Evolutionary conservation across 2,888 invertebrate genomes (phyloP).

Genomic region (Andrena fulva): DNA sequence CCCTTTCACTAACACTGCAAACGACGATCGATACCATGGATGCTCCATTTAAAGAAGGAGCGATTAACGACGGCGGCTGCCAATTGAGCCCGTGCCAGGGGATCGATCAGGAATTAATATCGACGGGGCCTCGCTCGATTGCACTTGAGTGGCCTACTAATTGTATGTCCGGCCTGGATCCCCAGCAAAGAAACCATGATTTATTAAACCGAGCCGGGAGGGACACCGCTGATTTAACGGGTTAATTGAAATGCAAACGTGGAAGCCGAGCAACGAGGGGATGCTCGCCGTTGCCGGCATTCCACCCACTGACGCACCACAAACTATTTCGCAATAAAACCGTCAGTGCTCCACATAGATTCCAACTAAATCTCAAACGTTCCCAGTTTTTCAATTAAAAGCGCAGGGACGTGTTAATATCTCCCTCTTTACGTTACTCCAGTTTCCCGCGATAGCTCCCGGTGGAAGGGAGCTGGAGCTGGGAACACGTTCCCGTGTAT

Average conservation of each 20-base stretch:
- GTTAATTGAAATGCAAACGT: conserved; percentile 20
- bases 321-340: conserved; percentile 1
- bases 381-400: too few relatives aligned
- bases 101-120: conserved; percentile 46
- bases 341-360: too few relatives aligned
- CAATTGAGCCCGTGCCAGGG: conserved; percentile 6
- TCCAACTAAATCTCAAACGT: too few relatives aligned
- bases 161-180: conserved; percentile 4
- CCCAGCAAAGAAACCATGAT: conserved; percentile 34
- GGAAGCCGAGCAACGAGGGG: neutral
- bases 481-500: neutral
- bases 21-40: neutral
- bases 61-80: conserved; percentile 15
- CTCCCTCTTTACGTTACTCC: too few relatives aligned
- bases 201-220: neutral
- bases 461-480: neutral
- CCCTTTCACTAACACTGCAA: neutral
- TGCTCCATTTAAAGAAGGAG: neutral
- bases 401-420: too few relatives aligned
- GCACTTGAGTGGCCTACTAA: conserved; percentile 34
- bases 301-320: too few relatives aligned
- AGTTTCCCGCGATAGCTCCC: neutral
- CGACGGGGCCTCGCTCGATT: conserved; percentile 30
- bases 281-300: neutral
- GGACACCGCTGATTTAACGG: conserved; percentile 20